Conservation (phyloP, 1,140 invertebrate genomes). For the Pteromalus puparum region DNA sequence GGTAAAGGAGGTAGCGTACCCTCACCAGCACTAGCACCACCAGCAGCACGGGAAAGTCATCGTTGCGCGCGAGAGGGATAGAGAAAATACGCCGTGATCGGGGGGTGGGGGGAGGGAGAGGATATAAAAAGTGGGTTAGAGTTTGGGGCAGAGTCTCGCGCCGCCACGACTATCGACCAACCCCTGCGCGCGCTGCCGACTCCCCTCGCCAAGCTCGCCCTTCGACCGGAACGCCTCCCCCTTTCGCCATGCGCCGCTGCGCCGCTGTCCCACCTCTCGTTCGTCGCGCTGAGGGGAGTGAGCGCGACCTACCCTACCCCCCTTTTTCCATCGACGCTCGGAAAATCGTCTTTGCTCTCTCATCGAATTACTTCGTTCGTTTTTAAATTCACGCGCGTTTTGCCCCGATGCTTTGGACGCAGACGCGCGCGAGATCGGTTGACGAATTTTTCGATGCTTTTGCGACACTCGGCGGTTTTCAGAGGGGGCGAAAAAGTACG, state of each 20-base stretch:
- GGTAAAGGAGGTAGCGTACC: not conserved
- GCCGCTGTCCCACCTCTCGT: not conserved
- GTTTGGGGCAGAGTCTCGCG: conserved; percentile 38
- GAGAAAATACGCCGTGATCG: conserved; percentile 7
- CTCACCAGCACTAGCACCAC: too few relatives aligned
- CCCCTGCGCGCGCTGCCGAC: conserved; percentile 56
- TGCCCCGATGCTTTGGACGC: too few relatives aligned
- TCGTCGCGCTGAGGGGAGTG: not conserved
- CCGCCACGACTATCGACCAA: conserved; percentile 66
- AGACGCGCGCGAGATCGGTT: not conserved
- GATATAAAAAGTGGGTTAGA: conserved; percentile 54
- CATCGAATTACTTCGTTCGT: not conserved
- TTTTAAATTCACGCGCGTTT: not conserved
- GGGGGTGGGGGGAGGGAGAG: not conserved
- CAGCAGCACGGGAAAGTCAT: not conserved
- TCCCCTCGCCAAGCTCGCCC: conserved; percentile 25
- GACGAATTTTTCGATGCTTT: not conserved
- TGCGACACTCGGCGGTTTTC: too few relatives aligned
- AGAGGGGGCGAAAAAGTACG: not conserved
- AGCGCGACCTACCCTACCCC: not conserved
- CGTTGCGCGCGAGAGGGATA: not conserved
- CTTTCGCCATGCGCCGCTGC: not conserved
- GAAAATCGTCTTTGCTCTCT: not conserved
- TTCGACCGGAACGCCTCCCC: conserved; percentile 41
- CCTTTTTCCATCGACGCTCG: not conserved